phyloP scores from a whole-genome alignment of 1,140 invertebrate genomes.

The Cataglyphis hispanica region DNA sequence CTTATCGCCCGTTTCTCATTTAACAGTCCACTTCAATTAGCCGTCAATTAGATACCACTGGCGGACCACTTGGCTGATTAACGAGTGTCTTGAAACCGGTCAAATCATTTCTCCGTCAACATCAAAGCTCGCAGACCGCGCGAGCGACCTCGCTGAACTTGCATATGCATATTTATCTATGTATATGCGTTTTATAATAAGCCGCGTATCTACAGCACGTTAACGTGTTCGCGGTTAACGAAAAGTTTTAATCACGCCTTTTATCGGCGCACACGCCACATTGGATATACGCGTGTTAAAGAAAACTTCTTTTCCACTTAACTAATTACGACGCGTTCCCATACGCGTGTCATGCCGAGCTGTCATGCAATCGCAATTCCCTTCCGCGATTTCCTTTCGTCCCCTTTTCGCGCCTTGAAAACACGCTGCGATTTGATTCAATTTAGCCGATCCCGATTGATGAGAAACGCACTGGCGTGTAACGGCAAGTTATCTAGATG shows the following conservation, averaged over 20 bases:
- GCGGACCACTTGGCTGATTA: slow-evolving; percentile 68
- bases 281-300: neutral
- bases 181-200: slow-evolving; percentile 42
- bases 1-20: slow-evolving; percentile 76
- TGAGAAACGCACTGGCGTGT: slow-evolving; percentile 65
- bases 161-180: slow-evolving; percentile 9
- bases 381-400: slow-evolving; percentile 23
- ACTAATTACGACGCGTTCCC: slow-evolving; percentile 70
- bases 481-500: slow-evolving; percentile 38
- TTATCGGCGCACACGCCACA: slow-evolving; percentile 36
- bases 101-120: slow-evolving; percentile 73
- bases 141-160: slow-evolving; percentile 67
- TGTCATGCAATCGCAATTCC: slow-evolving; percentile 44
- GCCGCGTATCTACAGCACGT: neutral
- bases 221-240: slow-evolving; percentile 17
- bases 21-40: slow-evolving; percentile 76
- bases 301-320: slow-evolving; percentile 50
- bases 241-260: slow-evolving; percentile 58
- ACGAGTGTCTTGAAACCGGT: slow-evolving; percentile 73
- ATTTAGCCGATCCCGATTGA: slow-evolving; percentile 75
- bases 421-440: slow-evolving; percentile 72
- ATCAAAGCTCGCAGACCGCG: slow-evolving; percentile 62
- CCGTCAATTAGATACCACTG: slow-evolving; percentile 76
- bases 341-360: slow-evolving; percentile 27
- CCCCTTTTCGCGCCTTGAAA: slow-evolving; percentile 36